Base-by-base conservation (phyloP, 2,797 vertebrate species). In the Premnoplex brunnescens region DNA sequence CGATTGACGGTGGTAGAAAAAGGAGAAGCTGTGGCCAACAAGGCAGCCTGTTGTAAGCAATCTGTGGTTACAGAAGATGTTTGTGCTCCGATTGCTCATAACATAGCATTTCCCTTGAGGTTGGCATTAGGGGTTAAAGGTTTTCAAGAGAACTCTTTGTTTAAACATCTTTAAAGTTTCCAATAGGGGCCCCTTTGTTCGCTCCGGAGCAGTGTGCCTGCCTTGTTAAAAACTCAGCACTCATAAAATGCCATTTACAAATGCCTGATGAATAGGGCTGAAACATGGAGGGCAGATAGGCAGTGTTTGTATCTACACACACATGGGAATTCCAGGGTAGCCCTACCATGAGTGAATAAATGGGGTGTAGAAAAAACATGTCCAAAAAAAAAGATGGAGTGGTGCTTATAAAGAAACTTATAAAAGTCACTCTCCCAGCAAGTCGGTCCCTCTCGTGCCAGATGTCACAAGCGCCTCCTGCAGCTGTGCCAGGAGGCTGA, bases 211-310 rank as follows among this genome's bases (percentile, higher is more conserved):
- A 67, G 78, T 6, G 15, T 77, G 87, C 95, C 95, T 91, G 91
- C 88, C 94, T 69, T 62, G 73, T 91, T 96, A 88, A 89, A 95
- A 95, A 78, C 74, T 76, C 64, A 20, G 74, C 1, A 4, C 73
- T 93, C 91, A 95, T 97, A 95, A 98, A 92, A 85, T 94, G 67
- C 85, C 95, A 58, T 95, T 95, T 96, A 72, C 94, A 95, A 98
- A 98, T 8, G 59, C 34, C 51, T 58, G 54, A 39, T 88, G 91
- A 80, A 91, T 64, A 59, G 91, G 80, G 49, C 86, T 93, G 78
- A 43, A 85, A 48, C 37, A 10, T 0, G 27, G 81, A 83, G 74
- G 39, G 60, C 30, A 93, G 73, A 59, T 60, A 76, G 71, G 69
- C 14, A 41, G 27, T 1, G 1, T 54, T 62, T 88, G 49, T 63